phyloP scores from a whole-genome alignment of 2,113 vertebrate genomes.

The Theropithecus gelada region DNA sequence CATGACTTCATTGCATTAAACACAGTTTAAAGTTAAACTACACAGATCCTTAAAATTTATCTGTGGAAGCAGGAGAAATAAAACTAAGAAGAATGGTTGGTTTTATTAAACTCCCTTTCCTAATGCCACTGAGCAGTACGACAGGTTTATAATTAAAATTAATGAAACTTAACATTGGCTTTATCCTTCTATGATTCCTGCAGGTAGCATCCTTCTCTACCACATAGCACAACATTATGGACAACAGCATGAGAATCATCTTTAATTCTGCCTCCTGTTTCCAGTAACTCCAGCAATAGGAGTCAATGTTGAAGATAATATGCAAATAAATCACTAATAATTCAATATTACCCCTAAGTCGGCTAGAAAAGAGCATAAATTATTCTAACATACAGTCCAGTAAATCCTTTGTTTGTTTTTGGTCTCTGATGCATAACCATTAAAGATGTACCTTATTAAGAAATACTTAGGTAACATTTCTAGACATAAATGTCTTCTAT shows the following conservation, averaged over 20 bases:
- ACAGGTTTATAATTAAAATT: not conserved
- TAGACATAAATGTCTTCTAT: not conserved
- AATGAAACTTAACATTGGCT: not conserved
- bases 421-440: not conserved
- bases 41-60: not conserved
- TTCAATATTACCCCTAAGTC: not conserved
- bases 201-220: not conserved
- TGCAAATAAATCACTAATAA: not conserved
- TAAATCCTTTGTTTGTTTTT: not conserved
- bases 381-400: not conserved
- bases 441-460: not conserved
- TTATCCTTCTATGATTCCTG: not conserved
- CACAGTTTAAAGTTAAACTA: not conserved
- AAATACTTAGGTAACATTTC: not conserved
- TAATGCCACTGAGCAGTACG: not conserved
- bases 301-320: not conserved
- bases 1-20: not conserved
- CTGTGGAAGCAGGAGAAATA: not conserved
- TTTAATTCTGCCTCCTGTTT: not conserved
- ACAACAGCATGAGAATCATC: not conserved
- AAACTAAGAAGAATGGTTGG: not conserved
- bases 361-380: not conserved
- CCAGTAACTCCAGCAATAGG: not conserved
- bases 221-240: not conserved
- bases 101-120: not conserved